phyloP scores from a whole-genome alignment of 2,888 invertebrate species.

The Netelia inedita region DNA sequence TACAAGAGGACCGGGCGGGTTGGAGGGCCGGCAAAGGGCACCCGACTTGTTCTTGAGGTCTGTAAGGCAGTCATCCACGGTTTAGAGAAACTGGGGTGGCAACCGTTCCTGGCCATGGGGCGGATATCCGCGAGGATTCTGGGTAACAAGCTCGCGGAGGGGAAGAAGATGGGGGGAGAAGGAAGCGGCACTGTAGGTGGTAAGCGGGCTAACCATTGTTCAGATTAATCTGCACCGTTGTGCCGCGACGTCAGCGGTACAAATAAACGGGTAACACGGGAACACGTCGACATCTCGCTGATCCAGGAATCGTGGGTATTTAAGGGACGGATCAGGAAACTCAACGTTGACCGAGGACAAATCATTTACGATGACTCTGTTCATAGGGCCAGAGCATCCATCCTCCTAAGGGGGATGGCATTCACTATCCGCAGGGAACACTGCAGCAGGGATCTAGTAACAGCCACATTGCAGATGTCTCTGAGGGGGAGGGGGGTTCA shows the following conservation, averaged over 20 bases:
- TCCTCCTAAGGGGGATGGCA: too few species aligned
- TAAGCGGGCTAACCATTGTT: neutral
- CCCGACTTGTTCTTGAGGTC: slow-evolving; percentile 61
- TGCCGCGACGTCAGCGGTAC: neutral
- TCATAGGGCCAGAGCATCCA: too few species aligned
- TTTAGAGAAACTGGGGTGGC: neutral
- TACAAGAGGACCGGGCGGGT: slow-evolving; percentile 45
- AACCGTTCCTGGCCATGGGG: slow-evolving; percentile 29
- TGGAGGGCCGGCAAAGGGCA: neutral
- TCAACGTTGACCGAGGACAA: neutral
- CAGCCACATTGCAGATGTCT: too few species aligned
- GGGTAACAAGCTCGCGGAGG: neutral
- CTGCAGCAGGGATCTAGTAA: too few species aligned
- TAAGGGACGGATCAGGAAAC: neutral
- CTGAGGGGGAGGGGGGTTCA: too few species aligned
- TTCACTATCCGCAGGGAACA: too few species aligned
- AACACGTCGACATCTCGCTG: neutral
- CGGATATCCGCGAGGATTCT: neutral
- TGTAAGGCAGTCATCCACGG: slow-evolving; percentile 29
- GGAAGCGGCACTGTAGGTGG: neutral
- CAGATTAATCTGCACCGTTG: slow-evolving; percentile 3
- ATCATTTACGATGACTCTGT: too few species aligned
- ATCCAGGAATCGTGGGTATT: neutral
- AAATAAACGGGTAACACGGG: neutral
- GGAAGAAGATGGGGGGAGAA: neutral